These are phyloP conservation scores for Squalus acanthias DNA, from an alignment of 2,797 vertebrate genomes.

Conservation along the genomic window DNA sequence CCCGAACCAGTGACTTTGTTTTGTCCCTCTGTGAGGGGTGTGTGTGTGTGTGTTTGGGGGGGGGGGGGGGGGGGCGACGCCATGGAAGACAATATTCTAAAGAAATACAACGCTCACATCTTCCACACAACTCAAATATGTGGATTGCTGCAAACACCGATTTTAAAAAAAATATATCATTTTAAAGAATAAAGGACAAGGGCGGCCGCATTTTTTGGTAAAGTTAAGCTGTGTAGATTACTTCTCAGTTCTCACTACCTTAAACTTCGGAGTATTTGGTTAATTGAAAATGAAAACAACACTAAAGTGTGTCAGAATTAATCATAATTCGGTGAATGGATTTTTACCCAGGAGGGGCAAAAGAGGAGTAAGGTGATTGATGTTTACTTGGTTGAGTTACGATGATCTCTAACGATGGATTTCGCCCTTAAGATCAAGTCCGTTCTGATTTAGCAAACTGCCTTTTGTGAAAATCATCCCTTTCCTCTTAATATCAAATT, in stretches of 20 bases:
- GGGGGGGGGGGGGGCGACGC: no score
- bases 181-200: background rate
- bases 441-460: background rate
- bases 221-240: background rate
- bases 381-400: conserved; percentile 28
- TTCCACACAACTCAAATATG: background rate
- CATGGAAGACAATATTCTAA: background rate
- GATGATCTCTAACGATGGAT: background rate
- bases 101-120: background rate
- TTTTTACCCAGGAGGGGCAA: background rate
- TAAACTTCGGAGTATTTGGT: background rate
- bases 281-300: conserved; percentile 38
- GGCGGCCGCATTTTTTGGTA: background rate
- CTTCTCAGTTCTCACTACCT: background rate
- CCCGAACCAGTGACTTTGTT: background rate
- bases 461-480: background rate
- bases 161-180: background rate
- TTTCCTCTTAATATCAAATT: background rate
- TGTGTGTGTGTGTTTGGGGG: background rate
- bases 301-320: conserved; percentile 35
- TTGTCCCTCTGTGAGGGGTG: background rate
- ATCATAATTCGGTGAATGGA: conserved; percentile 33
- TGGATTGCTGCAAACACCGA: background rate
- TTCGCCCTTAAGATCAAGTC: conserved; percentile 19
- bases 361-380: conserved; percentile 4